These are phyloP conservation scores for Liopterus haemorrhoidalis DNA, from an alignment of 2,888 invertebrate species.

Conservation along the genomic window DNA sequence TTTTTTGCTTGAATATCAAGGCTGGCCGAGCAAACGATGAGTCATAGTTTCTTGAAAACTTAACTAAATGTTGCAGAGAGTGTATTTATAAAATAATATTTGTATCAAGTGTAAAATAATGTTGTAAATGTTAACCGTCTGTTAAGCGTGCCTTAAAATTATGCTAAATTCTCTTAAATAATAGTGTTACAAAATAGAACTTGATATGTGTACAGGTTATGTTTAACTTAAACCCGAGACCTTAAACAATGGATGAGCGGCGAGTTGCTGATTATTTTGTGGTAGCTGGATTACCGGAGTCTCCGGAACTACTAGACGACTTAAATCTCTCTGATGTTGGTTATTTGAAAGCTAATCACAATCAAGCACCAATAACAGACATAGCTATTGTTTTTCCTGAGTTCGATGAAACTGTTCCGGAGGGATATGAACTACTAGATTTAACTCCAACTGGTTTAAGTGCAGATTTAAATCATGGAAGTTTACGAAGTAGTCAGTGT, in stretches of 20 bases:
- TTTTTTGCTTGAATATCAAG: constrained; percentile 21
- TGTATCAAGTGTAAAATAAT: too few species aligned
- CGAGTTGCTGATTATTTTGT: constrained; percentile 97
- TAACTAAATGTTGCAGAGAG: too few species aligned
- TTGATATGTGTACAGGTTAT: constrained; percentile 21
- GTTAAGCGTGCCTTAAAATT: constrained; percentile 21
- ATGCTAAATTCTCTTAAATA: constrained; percentile 20
- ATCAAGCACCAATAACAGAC: constrained; percentile 92
- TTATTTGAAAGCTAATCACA: constrained; percentile 72
- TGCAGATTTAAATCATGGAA: constrained; percentile 97
- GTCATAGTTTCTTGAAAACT: constrained; percentile 23
- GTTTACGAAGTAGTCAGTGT: constrained; percentile 86
- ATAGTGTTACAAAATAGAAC: too few species aligned
- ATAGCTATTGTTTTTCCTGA: constrained; percentile 87
- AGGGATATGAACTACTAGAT: constrained; percentile 66
- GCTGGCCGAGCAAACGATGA: constrained; percentile 20
- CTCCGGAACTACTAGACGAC: constrained; percentile 69
- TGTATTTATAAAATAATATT: too few species aligned
- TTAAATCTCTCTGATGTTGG: constrained; percentile 68
- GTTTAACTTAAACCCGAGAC: constrained; percentile 15
- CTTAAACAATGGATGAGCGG: constrained; percentile 67
- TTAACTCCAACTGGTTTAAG: constrained; percentile 79
- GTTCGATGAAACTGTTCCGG: constrained; percentile 77
- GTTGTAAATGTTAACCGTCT: constrained; percentile 14
- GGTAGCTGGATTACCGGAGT: constrained; percentile 87